A percentile compares a stretch with the other conserved stretches of the same genome.
Evolutionary conservation across 2,113 vertebrate genomes (phyloP).

Genomic region (Bujurquina vittata): DNA sequence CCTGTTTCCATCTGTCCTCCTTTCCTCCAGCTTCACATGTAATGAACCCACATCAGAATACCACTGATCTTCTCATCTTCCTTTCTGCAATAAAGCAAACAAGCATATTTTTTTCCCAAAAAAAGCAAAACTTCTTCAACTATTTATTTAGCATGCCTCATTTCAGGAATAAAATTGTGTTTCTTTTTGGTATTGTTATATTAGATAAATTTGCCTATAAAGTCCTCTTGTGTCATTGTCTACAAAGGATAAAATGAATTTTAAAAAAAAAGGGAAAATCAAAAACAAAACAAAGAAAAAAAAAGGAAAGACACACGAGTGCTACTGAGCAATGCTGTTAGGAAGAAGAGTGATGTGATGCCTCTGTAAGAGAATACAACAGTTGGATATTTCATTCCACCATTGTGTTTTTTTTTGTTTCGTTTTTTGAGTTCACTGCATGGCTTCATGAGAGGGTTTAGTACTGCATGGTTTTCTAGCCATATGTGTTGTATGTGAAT

Average conservation of each 20-base stretch:
- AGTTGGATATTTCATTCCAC: conserved; percentile 1
- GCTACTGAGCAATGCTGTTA: conserved; percentile 62
- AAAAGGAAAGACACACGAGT: conserved; percentile 28
- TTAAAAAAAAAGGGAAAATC: not conserved
- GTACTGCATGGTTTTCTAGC: conserved; percentile 35
- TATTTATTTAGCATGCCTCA: conserved; percentile 67
- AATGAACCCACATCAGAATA: not conserved
- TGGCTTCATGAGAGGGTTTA: conserved; percentile 17
- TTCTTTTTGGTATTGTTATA: conserved; percentile 50
- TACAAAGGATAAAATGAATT: conserved; percentile 55
- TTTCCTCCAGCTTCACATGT: not conserved
- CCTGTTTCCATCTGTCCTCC: not conserved
- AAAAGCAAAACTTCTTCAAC: not conserved
- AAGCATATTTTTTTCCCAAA: conserved; percentile 2
- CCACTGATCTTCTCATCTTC: not conserved
- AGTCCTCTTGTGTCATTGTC: conserved; percentile 56
- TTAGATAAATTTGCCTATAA: conserved; percentile 48
- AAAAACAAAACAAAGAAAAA: conserved; percentile 12
- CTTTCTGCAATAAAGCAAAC: not conserved
- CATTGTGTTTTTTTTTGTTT: not conserved
- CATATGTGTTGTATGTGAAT: conserved; percentile 27
- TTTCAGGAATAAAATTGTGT: conserved; percentile 56
- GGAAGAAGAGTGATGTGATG: conserved; percentile 65
- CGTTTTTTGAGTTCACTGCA: conserved; percentile 34
- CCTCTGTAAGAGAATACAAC: conserved; percentile 20